Evolutionary conservation across 2,797 vertebrate species (phyloP).

Genomic region (Nannoperca obscura): DNA sequence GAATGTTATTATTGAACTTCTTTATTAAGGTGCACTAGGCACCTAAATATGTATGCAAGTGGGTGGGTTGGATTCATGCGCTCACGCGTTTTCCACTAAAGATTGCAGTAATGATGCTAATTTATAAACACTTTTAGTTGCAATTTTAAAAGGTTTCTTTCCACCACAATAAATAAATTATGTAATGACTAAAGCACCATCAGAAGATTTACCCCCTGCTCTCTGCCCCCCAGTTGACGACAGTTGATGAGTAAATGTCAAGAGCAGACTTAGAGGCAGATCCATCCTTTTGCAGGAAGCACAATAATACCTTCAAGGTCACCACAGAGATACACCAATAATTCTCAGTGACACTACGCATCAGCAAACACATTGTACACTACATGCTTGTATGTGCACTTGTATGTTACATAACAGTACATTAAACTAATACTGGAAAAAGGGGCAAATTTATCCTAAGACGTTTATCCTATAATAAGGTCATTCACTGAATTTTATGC

Average conservation of each 20-base stretch:
- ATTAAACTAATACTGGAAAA: slow-evolving; percentile 1
- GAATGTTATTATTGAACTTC: not conserved
- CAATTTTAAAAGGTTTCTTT: not conserved
- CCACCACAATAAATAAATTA: not conserved
- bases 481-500: slow-evolving; percentile 30
- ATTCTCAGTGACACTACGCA: slow-evolving; percentile 52
- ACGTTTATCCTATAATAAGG: slow-evolving; percentile 22
- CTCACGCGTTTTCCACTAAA: not conserved
- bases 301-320: slow-evolving; percentile 46
- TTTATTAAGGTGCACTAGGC: not conserved
- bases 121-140: not conserved
- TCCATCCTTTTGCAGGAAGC: slow-evolving; percentile 43
- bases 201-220: slow-evolving; percentile 2
- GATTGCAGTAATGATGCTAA: not conserved
- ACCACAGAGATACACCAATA: slow-evolving; percentile 15
- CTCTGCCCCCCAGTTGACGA: slow-evolving; percentile 10
- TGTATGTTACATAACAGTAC: slow-evolving; percentile 44
- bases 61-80: slow-evolving; percentile 4
- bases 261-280: slow-evolving; percentile 33
- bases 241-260: slow-evolving; percentile 64
- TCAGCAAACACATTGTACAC: slow-evolving; percentile 25
- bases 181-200: slow-evolving; percentile 2
- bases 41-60: not conserved
- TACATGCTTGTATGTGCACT: not conserved
- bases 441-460: slow-evolving; percentile 1